Evolutionary conservation across 1,140 invertebrate genomes (phyloP).

Genomic region (Tribolium madens): DNA sequence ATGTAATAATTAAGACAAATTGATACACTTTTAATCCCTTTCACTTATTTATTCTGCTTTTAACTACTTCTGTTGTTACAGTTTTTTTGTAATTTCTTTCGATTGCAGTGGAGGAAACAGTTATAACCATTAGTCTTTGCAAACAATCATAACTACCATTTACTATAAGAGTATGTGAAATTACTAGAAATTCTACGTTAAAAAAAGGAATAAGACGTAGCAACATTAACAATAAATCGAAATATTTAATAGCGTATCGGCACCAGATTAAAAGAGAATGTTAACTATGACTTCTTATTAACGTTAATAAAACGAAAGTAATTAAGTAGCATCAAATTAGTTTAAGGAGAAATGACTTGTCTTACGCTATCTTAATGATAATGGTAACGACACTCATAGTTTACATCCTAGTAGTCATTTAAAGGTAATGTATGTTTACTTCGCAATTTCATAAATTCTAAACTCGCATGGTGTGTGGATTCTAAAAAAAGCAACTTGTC

Average conservation of each 20-base stretch:
- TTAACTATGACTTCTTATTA: background rate
- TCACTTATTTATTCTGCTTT: background rate
- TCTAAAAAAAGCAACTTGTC: background rate
- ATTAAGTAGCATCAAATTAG: background rate
- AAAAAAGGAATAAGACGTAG: too few species aligned
- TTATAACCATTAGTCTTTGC: too few species aligned
- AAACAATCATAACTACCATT: too few species aligned
- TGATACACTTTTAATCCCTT: background rate
- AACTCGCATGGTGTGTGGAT: background rate
- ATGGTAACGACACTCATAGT: slow-evolving; percentile 2
- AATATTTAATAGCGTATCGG: background rate
- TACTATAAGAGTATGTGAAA: too few species aligned
- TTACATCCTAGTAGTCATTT: background rate
- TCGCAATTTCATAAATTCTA: background rate
- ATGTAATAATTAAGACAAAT: background rate
- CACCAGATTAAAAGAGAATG: background rate
- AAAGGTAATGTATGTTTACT: background rate
- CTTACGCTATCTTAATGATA: slow-evolving; percentile 1
- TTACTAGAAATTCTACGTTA: too few species aligned
- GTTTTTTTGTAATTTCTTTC: background rate
- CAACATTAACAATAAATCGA: background rate
- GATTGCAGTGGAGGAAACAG: too few species aligned
- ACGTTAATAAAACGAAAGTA: background rate
- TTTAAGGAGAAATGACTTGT: background rate
- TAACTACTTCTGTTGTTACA: background rate